These are phyloP conservation scores for Solea senegalensis DNA, from an alignment of 2,113 vertebrate genomes.

Conservation along the genomic window DNA sequence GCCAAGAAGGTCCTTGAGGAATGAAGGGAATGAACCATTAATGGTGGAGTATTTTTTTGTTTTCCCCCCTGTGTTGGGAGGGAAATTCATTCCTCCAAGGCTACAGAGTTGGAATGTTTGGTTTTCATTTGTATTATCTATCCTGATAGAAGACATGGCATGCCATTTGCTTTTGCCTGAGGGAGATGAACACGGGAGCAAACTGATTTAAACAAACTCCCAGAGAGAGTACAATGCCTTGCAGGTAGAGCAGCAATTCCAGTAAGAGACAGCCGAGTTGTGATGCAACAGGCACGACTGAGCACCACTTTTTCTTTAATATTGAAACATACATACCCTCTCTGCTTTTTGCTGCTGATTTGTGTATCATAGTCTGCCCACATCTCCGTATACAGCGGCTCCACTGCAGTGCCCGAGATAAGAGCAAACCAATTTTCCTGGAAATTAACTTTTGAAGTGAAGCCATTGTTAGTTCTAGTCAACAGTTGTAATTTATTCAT, in stretches of 20 bases:
- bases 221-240: conserved; percentile 35
- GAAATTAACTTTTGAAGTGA: conserved; percentile 20
- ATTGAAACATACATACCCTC: conserved; percentile 22
- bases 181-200: conserved; percentile 26
- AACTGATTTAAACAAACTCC: conserved; percentile 44
- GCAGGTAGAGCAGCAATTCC: conserved; percentile 18
- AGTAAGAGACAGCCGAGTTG: not conserved
- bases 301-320: conserved; percentile 26
- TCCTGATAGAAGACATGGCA: conserved; percentile 26
- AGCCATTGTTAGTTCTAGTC: conserved; percentile 21
- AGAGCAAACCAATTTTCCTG: conserved; percentile 21
- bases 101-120: conserved; percentile 29
- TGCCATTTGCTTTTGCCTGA: conserved; percentile 49
- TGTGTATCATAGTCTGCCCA: not conserved
- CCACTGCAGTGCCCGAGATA: not conserved
- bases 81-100: conserved; percentile 25
- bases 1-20: conserved; percentile 3
- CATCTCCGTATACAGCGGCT: conserved; percentile 29
- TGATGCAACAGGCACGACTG: conserved; percentile 40
- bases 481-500: conserved; percentile 42
- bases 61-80: conserved; percentile 1
- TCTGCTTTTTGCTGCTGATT: conserved; percentile 27
- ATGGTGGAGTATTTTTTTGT: conserved; percentile 5
- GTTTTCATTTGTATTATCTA: conserved; percentile 48
- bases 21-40: conserved; percentile 26